phyloP scores from a whole-genome alignment of 2,113 vertebrate genomes.

The Heterotis niloticus region DNA sequence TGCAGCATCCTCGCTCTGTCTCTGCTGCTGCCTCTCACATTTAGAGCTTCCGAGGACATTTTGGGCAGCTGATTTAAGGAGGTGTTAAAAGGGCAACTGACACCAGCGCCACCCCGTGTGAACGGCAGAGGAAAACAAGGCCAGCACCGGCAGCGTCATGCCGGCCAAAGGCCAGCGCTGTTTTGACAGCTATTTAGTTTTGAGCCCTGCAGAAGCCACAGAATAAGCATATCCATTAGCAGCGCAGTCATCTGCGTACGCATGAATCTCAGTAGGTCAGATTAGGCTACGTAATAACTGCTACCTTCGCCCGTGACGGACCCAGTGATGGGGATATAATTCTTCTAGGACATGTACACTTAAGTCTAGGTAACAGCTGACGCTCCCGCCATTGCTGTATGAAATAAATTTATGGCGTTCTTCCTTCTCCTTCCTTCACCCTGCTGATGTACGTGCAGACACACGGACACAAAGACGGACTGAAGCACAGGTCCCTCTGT shows the following conservation, averaged over 20 bases:
- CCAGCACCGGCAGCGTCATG: not conserved
- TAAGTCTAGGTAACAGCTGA: too few relatives aligned
- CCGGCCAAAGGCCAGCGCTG: not conserved
- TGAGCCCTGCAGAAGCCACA: conserved; percentile 4
- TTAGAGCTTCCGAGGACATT: not conserved
- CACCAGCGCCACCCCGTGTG: not conserved
- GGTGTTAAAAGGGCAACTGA: conserved; percentile 3
- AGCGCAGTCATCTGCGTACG: too few relatives aligned
- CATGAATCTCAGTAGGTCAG: too few relatives aligned
- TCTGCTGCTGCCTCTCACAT: not conserved
- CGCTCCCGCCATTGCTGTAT: too few relatives aligned
- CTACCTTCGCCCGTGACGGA: too few relatives aligned
- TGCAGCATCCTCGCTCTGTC: not conserved
- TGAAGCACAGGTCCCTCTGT: not conserved
- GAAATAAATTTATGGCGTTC: too few relatives aligned
- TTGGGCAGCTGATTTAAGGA: conserved; percentile 8
- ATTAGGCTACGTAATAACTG: too few relatives aligned
- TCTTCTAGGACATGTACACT: too few relatives aligned
- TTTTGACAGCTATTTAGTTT: conserved; percentile 13
- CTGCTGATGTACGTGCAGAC: not conserved
- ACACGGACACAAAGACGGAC: not conserved
- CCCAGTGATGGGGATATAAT: too few relatives aligned
- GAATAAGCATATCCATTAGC: not conserved
- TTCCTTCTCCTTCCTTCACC: too few relatives aligned
- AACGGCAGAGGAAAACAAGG: not conserved